Percentiles rank a stretch among this genome's conserved stretches.
Conservation (phyloP, 2,888 invertebrate genomes). For the Empis livida region DNA sequence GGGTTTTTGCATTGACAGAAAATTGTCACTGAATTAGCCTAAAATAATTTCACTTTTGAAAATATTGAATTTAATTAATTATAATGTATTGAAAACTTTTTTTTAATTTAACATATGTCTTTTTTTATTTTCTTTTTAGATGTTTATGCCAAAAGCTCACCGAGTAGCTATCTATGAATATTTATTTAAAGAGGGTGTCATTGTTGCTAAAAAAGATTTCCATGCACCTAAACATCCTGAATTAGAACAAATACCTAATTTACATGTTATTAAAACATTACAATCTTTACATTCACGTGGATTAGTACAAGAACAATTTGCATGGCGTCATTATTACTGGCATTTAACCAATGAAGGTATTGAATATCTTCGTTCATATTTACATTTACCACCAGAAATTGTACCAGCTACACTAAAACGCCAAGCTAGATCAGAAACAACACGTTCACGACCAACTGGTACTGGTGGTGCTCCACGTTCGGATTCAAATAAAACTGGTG, state of each 20-base stretch:
- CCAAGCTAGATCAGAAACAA: slow-evolving; percentile 73
- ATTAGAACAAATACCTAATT: slow-evolving; percentile 85
- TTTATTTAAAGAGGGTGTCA: slow-evolving; percentile 97
- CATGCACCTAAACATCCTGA: slow-evolving; percentile 97
- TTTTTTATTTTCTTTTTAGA: slow-evolving; percentile 46
- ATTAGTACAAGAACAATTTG: slow-evolving; percentile 98
- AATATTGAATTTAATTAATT: too few species aligned
- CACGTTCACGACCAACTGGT: slow-evolving; percentile 59
- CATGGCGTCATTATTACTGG: slow-evolving; percentile 99
- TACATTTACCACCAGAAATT: slow-evolving; percentile 96
- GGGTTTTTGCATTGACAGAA: too few species aligned
- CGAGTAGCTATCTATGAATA: slow-evolving; percentile 93
- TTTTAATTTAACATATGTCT: too few species aligned
- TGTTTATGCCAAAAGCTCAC: slow-evolving; percentile 99
- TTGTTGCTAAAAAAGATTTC: slow-evolving; percentile 98
- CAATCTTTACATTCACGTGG: slow-evolving; percentile 94
- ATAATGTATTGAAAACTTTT: neutral
- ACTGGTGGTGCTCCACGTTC: slow-evolving; percentile 51
- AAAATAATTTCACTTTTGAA: too few species aligned
- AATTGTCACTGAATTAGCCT: too few species aligned
- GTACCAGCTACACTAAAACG: slow-evolving; percentile 95
- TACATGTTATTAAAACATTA: slow-evolving; percentile 97
- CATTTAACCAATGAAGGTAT: slow-evolving; percentile 95
- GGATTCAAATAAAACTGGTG: slow-evolving; percentile 59
- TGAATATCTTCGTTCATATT: slow-evolving; percentile 85